Percentiles rank a stretch among this genome's conserved stretches.
Conservation (phyloP, 2,113 vertebrate genomes). For the Panurus biarmicus region DNA sequence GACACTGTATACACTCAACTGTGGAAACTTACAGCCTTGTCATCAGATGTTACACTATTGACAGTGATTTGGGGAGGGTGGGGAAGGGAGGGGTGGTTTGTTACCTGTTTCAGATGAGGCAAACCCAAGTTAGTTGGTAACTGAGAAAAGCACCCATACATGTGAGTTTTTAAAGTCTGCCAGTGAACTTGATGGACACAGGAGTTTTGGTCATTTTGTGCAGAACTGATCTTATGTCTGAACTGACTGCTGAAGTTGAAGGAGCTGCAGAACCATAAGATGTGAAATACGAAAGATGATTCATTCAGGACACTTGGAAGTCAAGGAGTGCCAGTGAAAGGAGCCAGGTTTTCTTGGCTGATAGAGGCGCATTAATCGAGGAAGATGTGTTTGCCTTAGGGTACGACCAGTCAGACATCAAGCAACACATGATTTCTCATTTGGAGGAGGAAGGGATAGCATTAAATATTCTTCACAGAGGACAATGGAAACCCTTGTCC, state of each 20-base stretch:
- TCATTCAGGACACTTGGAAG: background rate
- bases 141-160: background rate
- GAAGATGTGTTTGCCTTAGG: constrained; percentile 30
- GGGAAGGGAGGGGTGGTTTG: background rate
- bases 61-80: background rate
- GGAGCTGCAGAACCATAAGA: background rate
- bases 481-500: background rate
- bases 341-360: constrained; percentile 6
- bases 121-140: background rate
- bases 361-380: background rate
- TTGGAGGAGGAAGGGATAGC: background rate
- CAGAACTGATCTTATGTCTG: background rate
- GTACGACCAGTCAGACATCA: background rate
- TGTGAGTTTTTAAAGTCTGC: background rate
- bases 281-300: background rate
- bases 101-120: background rate
- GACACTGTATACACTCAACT: background rate
- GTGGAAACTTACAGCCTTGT: background rate
- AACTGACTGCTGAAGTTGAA: background rate
- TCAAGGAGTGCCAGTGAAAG: background rate
- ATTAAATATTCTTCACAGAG: background rate
- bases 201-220: background rate
- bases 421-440: background rate
- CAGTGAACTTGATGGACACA: background rate
- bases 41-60: background rate